Base-by-base conservation (phyloP, 53 echinoderm and acorn worm genomes). In the Hippasteria phrygiana region DNA sequence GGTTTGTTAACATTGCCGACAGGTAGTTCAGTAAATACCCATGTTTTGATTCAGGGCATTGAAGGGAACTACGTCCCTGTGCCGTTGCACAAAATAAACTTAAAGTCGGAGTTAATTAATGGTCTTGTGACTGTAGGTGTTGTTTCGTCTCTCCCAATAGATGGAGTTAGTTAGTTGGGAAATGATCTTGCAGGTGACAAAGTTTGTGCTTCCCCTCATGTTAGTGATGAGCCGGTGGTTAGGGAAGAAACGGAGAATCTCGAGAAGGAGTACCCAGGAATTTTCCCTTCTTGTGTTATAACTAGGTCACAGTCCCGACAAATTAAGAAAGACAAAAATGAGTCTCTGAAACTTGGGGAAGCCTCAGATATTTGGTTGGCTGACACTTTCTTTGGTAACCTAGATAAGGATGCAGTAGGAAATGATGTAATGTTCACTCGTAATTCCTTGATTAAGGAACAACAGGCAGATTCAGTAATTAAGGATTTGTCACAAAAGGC, bases 1-100 rank as follows among this genome's bases (percentile, higher is more conserved):
- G 43, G 26, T 18, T 56, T 55, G 45, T 38, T 93, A 64, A 70
- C 91, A 20, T 79, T 80, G 45, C 13, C 56, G 71, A 33, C 45
- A 1, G 48, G 43, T 10, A 71, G 71, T 26, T 73, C 83, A 63
- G 83, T 55, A 47, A 88, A 74, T 40, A 66, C 74, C 62, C 50
- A 75, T 91, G 94, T 85, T 37, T 53, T 94, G 43, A 63, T 94
- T 80, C 66, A 82, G 72, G 91, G 91, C n/a, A 81, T 91, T 74
- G 91, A 55, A 77, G 78, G 71, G 39, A 83, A 74, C 14, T 83
- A 66, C 31, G 76, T 77, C 6, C 29, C 66, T 14, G 91, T 73
- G 0, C 89, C 94, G 1, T 73, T 94, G 12, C 62, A 89, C 41
- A 24, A 16, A 5, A 66, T 89, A 45, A 20, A 85, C 9, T 37